Evolutionary conservation across 2,113 vertebrate genomes (phyloP).

Genomic region (Odontesthes bonariensis): DNA sequence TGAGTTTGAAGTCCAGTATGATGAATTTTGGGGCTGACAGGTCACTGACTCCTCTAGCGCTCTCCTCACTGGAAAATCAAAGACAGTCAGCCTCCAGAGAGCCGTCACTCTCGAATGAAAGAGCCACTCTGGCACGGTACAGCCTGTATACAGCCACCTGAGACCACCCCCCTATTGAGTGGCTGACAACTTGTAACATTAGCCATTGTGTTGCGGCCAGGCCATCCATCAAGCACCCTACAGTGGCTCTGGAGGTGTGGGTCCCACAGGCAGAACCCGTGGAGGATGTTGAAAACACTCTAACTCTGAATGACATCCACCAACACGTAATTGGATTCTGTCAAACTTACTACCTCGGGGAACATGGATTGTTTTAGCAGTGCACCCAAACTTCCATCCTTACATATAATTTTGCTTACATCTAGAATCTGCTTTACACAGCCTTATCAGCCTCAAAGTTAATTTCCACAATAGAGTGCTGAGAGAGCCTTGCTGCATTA

Average conservation of each 20-base stretch:
- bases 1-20: constrained; percentile 44
- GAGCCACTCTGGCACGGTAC: constrained; percentile 42
- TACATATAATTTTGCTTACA: constrained; percentile 29
- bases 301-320: constrained; percentile 58
- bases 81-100: constrained; percentile 64
- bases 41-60: constrained; percentile 44
- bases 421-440: constrained; percentile 27
- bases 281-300: constrained; percentile 49
- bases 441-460: constrained; percentile 31
- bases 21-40: constrained; percentile 57
- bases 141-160: constrained; percentile 59
- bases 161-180: constrained; percentile 68
- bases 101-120: constrained; percentile 59
- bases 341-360: constrained; percentile 48
- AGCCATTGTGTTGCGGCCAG: constrained; percentile 59
- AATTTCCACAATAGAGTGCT: constrained; percentile 13
- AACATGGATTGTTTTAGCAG: constrained; percentile 42
- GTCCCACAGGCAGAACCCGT: constrained; percentile 57
- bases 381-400: constrained; percentile 17
- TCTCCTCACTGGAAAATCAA: constrained; percentile 47
- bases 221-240: constrained; percentile 70
- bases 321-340: constrained; percentile 61
- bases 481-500: constrained; percentile 9
- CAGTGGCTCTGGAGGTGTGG: constrained; percentile 43
- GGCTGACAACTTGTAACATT: constrained; percentile 76